Conservation (phyloP, 2,113 vertebrate species). For the Emberiza fucata region DNA sequence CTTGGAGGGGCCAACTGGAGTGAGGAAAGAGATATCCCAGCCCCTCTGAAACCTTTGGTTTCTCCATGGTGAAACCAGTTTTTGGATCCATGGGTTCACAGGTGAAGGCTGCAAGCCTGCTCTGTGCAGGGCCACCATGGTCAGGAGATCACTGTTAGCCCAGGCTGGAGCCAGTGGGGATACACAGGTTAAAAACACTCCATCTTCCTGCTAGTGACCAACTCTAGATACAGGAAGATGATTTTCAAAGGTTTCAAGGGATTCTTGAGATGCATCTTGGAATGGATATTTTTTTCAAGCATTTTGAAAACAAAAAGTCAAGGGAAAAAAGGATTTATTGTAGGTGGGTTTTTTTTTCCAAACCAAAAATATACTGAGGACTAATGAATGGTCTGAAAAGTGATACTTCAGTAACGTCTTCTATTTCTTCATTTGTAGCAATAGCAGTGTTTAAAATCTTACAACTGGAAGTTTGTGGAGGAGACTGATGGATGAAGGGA, state of each 20-base stretch:
- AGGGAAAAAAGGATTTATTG: not conserved
- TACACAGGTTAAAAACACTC: not conserved
- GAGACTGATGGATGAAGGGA: not conserved
- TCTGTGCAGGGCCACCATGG: not conserved
- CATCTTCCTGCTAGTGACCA: not conserved
- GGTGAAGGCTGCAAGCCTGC: not conserved
- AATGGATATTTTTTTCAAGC: not conserved
- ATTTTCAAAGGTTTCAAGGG: not conserved
- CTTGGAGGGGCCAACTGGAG: fast-evolving
- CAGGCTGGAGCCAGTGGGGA: not conserved
- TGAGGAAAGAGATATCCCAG: not conserved
- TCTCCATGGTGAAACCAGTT: not conserved
- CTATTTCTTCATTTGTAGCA: not conserved
- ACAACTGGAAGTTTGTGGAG: not conserved
- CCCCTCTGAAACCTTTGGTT: not conserved
- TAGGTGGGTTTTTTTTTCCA: not conserved
- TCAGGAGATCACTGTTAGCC: not conserved
- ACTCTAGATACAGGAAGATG: not conserved
- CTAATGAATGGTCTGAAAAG: not conserved
- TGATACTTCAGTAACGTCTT: not conserved
- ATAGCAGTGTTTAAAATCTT: not conserved
- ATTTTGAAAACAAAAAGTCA: not conserved
- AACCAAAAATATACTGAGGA: not conserved
- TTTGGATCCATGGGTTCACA: not conserved
- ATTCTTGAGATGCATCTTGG: not conserved